Evolutionary conservation across 1,140 invertebrate genomes (phyloP).

Genomic region (Eufriesea mexicana): DNA sequence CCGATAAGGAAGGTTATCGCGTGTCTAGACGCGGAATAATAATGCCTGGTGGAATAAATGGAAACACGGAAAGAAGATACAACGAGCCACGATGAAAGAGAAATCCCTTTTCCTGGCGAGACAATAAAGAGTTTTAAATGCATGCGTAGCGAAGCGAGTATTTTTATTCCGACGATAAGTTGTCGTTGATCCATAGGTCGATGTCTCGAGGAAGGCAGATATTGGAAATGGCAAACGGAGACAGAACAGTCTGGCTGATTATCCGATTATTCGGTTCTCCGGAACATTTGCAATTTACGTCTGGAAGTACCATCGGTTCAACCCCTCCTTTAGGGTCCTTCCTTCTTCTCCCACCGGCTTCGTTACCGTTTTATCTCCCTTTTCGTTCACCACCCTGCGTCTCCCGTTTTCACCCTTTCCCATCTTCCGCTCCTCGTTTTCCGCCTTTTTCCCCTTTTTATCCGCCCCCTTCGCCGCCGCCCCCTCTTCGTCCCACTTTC

Average conservation of each 20-base stretch:
- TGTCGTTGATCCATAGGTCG: constrained; percentile 68
- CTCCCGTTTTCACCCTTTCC: not conserved
- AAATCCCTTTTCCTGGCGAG: not conserved
- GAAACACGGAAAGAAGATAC: not conserved
- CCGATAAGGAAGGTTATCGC: not conserved
- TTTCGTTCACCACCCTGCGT: not conserved
- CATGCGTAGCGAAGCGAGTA: constrained; percentile 41
- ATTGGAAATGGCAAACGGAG: constrained; percentile 79
- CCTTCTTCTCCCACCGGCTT: constrained; percentile 39
- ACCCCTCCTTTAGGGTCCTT: constrained; percentile 37
- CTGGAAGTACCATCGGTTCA: constrained; percentile 64
- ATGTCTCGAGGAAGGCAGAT: constrained; percentile 74
- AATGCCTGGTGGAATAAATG: not conserved
- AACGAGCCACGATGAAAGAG: not conserved
- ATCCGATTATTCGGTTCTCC: constrained; percentile 80
- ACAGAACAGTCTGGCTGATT: constrained; percentile 80
- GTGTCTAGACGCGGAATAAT: constrained; percentile 29
- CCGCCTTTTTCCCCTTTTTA: not conserved
- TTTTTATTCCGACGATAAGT: constrained; percentile 64
- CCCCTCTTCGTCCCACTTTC: not conserved
- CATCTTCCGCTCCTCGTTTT: not conserved
- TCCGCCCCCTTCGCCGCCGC: not conserved
- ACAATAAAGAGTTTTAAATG: constrained; percentile 40
- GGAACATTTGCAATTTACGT: constrained; percentile 78
- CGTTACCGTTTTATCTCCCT: constrained; percentile 25